These are phyloP conservation scores for Psilopsiagon aurifrons DNA, from an alignment of 2,113 vertebrate genomes.

Conservation along the genomic window DNA sequence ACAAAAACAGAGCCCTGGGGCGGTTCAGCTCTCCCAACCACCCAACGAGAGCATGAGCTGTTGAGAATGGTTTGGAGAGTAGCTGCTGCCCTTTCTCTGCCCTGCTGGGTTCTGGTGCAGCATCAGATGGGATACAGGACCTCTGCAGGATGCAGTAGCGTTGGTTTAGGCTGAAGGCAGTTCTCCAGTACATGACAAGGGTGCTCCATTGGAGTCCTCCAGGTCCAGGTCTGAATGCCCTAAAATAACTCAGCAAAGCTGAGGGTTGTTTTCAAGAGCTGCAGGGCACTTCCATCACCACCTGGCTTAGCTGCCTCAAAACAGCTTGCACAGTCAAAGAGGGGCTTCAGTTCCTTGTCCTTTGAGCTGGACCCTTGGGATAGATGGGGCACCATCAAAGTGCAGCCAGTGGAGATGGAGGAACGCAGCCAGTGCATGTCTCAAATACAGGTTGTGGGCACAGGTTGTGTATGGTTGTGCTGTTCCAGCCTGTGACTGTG, in stretches of 20 bases:
- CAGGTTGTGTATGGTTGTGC: fast-evolving
- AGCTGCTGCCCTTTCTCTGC: background rate
- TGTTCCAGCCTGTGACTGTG: background rate
- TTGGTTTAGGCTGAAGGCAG: background rate
- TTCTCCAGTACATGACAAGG: fast-evolving
- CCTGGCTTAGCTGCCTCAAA: background rate
- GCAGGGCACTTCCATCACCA: fast-evolving
- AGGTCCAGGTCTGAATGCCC: background rate
- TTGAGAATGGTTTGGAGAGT: background rate
- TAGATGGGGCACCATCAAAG: background rate
- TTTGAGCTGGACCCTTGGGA: background rate
- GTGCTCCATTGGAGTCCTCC: background rate
- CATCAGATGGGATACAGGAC: fast-evolving
- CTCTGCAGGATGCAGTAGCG: fast-evolving
- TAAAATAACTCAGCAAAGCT: background rate
- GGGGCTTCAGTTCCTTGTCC: background rate
- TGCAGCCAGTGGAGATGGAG: background rate
- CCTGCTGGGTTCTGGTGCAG: fast-evolving
- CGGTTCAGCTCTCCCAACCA: fast-evolving
- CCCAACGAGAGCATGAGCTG: fast-evolving
- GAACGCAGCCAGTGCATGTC: fast-evolving
- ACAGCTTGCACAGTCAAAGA: background rate
- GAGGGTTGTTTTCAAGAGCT: background rate
- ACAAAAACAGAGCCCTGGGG: fast-evolving
- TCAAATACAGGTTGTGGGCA: background rate